Base-by-base conservation (phyloP, 2,888 invertebrate species). In the Hermaeophaga mercurialis region DNA sequence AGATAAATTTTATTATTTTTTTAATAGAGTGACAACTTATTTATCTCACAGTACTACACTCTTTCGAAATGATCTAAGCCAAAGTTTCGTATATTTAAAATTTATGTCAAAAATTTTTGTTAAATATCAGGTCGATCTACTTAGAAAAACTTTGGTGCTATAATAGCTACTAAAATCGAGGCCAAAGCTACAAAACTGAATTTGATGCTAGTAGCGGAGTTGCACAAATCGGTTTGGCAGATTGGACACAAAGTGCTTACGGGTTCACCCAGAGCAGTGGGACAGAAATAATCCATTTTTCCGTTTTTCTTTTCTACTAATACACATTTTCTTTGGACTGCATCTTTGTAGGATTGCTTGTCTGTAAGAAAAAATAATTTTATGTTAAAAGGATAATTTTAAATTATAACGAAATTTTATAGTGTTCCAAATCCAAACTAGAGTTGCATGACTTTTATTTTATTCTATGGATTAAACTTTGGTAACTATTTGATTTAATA, bases 191-290 rank as follows among this genome's bases (percentile, higher is more conserved):
- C 28, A n/a, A 59, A 57, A 47, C 62, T 59, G 31, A 56, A 49
- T 12, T 22, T 54, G 28, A 60, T 26, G 7, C 26, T 48, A 1
- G 58, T 14, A 7, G 58, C 60, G 2, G 60, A 61, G 17, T 63
- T 63, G 31, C 63, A 63, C 0, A 63, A 33, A 15, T 63, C 63
- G 0, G 56, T 55, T 33, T 46, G 55, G 18, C 63, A 63, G 4
- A 59, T 39, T 31, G 58, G 52, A 19, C 63, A 63, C n/a, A n/a
- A n/a, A n/a, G n/a, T n/a, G 12, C 19, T 17, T 17, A 31, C 31
- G 9, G 58, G 45, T 14, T 61, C 60, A 6, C 63, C 63, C 2
- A 31, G 36, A 9, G 12, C 12, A 2, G 41, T 57, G 11, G 58
- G 58, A 14, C 63, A 63, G 22, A 47, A 39, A 26, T 43, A 57